These are phyloP conservation scores for Berghia stephanieae DNA, from an alignment of 1,140 invertebrate species.

Conservation along the genomic window DNA sequence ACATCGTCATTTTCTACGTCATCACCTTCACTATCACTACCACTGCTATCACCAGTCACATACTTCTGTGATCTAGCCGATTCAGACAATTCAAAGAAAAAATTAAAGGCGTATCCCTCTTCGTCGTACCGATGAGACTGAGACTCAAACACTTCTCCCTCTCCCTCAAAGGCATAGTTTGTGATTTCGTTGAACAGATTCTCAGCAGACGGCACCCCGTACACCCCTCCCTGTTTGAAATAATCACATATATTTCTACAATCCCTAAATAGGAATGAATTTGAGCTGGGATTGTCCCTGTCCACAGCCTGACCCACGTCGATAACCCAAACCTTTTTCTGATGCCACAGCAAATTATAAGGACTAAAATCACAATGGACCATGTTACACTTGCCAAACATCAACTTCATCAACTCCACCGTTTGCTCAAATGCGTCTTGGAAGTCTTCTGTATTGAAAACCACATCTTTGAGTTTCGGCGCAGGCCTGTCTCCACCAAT, in stretches of 20 bases:
- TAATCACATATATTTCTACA: conserved; percentile 81
- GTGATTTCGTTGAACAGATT: conserved; percentile 79
- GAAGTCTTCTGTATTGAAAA: conserved; percentile 68
- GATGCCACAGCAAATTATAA: conserved; percentile 86
- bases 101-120: conserved; percentile 61
- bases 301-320: conserved; percentile 92
- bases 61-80: conserved; percentile 31
- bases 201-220: conserved; percentile 73
- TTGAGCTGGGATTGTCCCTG: conserved; percentile 79
- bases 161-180: conserved; percentile 67
- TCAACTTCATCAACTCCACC: conserved; percentile 73
- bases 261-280: conserved; percentile 84
- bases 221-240: conserved; percentile 75
- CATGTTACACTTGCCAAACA: conserved; percentile 81
- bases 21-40: conserved; percentile 27
- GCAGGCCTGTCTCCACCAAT: conserved; percentile 84
- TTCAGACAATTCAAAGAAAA: conserved; percentile 57
- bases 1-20: background rate
- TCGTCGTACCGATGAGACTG: conserved; percentile 57
- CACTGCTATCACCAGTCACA: conserved; percentile 38
- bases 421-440: conserved; percentile 68
- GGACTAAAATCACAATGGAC: conserved; percentile 94
- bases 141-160: conserved; percentile 57
- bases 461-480: conserved; percentile 83
- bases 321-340: conserved; percentile 84